Percentiles rank a stretch among this genome's conserved stretches.
These are phyloP conservation scores for Poecilobothrus nobilitatus DNA, from an alignment of 2,888 invertebrate species.

Conservation along the genomic window DNA sequence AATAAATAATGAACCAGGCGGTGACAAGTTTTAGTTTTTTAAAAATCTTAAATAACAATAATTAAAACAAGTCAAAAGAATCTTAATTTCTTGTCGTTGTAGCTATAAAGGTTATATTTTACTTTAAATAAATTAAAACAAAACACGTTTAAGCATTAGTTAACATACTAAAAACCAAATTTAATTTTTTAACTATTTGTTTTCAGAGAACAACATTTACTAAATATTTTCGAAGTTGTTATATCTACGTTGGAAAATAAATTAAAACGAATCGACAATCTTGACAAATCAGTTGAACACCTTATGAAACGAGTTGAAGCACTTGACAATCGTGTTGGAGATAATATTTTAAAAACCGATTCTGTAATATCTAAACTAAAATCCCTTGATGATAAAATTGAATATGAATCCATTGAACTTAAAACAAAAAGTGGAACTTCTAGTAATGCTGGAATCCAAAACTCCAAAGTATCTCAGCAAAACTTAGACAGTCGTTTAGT, in stretches of 20 bases:
- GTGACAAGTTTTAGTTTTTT: too few relatives aligned
- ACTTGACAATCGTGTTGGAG: constrained; percentile 69
- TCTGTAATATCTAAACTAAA: constrained; percentile 69
- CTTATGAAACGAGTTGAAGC: constrained; percentile 77
- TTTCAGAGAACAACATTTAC: constrained; percentile 78
- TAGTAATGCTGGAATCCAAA: constrained; percentile 25
- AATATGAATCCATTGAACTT: constrained; percentile 48
- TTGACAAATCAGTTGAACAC: constrained; percentile 81
- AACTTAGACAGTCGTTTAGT: constrained; percentile 58
- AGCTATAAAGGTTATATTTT: too few relatives aligned
- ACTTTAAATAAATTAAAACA: too few relatives aligned
- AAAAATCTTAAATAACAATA: too few relatives aligned
- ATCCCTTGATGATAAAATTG: constrained; percentile 65
- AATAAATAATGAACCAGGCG: too few relatives aligned
- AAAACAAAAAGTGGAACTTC: constrained; percentile 25
- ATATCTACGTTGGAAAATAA: constrained; percentile 82
- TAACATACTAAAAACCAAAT: too few relatives aligned
- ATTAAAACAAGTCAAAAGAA: too few relatives aligned
- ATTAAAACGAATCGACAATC: constrained; percentile 75
- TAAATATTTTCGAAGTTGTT: constrained; percentile 83
- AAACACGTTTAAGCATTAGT: too few relatives aligned
- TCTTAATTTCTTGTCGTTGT: too few relatives aligned
- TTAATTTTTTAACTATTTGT: constrained; percentile 1
- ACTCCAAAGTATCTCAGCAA: constrained; percentile 30
- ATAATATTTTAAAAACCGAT: constrained; percentile 78